A percentile compares a stretch with the other conserved stretches of the same genome.
phyloP scores from a whole-genome alignment of 2,113 vertebrate genomes.

The Lota lota region DNA sequence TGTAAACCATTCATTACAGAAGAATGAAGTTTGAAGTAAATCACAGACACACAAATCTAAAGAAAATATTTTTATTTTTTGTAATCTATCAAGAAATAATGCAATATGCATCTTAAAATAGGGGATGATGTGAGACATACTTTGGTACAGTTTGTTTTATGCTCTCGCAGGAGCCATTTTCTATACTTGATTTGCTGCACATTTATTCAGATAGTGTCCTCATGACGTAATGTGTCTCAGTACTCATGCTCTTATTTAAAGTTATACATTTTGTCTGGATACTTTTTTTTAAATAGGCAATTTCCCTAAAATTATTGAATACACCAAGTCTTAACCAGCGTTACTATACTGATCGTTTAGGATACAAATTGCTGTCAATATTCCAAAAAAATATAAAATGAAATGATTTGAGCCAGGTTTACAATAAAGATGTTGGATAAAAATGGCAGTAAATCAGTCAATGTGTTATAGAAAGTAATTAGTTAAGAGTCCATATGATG shows the following conservation, averaged over 20 bases:
- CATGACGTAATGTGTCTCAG: constrained; percentile 15
- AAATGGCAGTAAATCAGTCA: constrained; percentile 43
- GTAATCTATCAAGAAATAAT: constrained; percentile 62
- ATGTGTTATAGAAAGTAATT: constrained; percentile 28
- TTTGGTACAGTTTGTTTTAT: constrained; percentile 67
- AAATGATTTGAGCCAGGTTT: too few relatives aligned
- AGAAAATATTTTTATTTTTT: constrained; percentile 72
- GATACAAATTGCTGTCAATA: constrained; percentile 34
- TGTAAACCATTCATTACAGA: too few relatives aligned
- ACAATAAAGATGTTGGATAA: constrained; percentile 19
- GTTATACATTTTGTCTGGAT: background rate
- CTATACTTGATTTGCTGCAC: constrained; percentile 6
- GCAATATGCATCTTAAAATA: constrained; percentile 67
- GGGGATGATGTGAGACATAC: constrained; percentile 64
- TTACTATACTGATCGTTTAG: constrained; percentile 43
- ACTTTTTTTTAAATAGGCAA: constrained; percentile 7
- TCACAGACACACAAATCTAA: constrained; percentile 20
- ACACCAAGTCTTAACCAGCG: constrained; percentile 48
- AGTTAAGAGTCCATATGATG: constrained; percentile 50
- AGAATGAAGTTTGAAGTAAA: too few relatives aligned
- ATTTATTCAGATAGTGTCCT: constrained; percentile 22
- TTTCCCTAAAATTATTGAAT: constrained; percentile 21
- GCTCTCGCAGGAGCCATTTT: constrained; percentile 19
- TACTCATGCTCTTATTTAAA: background rate
- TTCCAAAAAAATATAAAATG: constrained; percentile 20